phyloP scores from a whole-genome alignment of 2,113 vertebrate genomes.

The Oreochromis tanganicae region DNA sequence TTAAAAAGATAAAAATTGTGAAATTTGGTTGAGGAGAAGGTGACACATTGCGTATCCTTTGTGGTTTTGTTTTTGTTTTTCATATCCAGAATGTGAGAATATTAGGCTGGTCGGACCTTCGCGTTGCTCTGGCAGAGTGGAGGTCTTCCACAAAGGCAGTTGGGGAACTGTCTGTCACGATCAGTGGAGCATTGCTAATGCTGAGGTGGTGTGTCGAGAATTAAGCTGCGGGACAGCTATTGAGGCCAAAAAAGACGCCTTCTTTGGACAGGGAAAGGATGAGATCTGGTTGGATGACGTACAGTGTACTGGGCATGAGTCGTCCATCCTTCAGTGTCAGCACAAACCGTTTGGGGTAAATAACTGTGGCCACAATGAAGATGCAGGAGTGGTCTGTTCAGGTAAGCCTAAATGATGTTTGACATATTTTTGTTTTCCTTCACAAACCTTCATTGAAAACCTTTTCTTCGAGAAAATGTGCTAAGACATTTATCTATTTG shows the following conservation, averaged over 20 bases:
- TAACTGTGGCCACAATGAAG: conserved; percentile 58
- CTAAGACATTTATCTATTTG: neutral
- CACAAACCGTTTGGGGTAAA: conserved; percentile 10
- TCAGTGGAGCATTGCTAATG: conserved; percentile 36
- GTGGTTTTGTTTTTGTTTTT: neutral
- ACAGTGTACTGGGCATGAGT: conserved; percentile 42
- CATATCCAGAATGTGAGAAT: conserved; percentile 33
- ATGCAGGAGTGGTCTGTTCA: conserved; percentile 57
- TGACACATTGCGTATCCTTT: neutral
- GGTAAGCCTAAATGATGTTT: neutral
- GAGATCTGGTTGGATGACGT: conserved; percentile 61
- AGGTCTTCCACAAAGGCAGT: conserved; percentile 2
- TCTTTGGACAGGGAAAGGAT: conserved; percentile 46
- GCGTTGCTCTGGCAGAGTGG: conserved; percentile 55
- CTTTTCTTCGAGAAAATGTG: neutral
- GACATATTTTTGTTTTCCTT: neutral
- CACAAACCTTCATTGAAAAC: neutral
- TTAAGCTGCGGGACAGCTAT: conserved; percentile 39
- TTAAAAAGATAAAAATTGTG: neutral
- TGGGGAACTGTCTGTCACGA: conserved; percentile 64
- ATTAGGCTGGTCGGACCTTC: conserved; percentile 22
- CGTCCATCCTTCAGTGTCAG: conserved; percentile 23
- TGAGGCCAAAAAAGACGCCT: neutral
- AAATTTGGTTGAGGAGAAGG: neutral
- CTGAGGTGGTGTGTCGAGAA: conserved; percentile 52